Conservation (phyloP, 2,113 vertebrate species). For the Forbesichthys agassizii region DNA sequence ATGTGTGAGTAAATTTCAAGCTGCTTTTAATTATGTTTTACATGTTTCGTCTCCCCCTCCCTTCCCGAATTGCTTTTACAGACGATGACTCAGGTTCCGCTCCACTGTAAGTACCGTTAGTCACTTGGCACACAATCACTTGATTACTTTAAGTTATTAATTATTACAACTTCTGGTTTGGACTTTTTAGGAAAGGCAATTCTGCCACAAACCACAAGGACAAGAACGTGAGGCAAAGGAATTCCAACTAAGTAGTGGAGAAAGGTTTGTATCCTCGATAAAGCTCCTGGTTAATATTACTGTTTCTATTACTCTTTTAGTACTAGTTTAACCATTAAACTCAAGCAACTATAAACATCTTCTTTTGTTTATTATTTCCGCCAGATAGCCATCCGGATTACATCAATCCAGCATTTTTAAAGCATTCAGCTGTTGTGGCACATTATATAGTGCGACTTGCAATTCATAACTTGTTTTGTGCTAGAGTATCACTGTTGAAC, state of each 20-base stretch:
- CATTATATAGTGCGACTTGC: constrained; percentile 61
- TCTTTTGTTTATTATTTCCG: neutral
- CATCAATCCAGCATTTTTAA: constrained; percentile 43
- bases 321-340: neutral
- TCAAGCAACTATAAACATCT: neutral
- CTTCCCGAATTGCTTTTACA: constrained; percentile 52
- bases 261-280: constrained; percentile 12
- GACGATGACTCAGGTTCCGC: constrained; percentile 93
- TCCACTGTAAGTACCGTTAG: constrained; percentile 86
- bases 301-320: neutral
- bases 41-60: neutral
- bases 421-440: constrained; percentile 55
- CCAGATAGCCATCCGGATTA: constrained; percentile 45
- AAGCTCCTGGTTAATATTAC: neutral
- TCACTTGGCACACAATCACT: neutral
- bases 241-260: constrained; percentile 81
- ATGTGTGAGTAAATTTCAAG: neutral
- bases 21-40: constrained; percentile 17
- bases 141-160: neutral
- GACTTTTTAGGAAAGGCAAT: constrained; percentile 87
- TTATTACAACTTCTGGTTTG: constrained; percentile 1
- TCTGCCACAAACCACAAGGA: constrained; percentile 86
- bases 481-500: constrained; percentile 67
- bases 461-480: constrained; percentile 60
- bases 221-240: constrained; percentile 92